Percentiles rank a stretch among this genome's conserved stretches.
Conservation (phyloP, 2,113 vertebrate species). For the Laterallus jamaicensis region DNA sequence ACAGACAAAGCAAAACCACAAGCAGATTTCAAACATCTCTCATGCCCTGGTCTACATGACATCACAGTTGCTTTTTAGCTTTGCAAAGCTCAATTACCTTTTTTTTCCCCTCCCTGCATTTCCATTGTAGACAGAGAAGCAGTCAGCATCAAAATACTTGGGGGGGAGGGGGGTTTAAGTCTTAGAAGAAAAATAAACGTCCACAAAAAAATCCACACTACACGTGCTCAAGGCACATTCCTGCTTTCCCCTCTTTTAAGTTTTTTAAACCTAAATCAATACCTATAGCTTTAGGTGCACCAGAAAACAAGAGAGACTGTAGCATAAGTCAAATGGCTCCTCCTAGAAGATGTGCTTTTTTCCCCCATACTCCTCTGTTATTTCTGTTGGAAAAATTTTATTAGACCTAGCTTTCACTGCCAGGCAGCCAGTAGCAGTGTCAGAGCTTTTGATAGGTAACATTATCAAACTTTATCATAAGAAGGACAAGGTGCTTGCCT, state of each 20-base stretch:
- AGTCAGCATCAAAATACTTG: neutral
- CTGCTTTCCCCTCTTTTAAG: neutral
- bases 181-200: neutral
- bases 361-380: neutral
- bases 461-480: neutral
- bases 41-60: neutral
- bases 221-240: neutral
- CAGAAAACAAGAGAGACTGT: neutral
- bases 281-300: neutral
- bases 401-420: neutral
- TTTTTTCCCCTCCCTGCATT: neutral
- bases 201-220: neutral
- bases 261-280: neutral
- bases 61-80: neutral
- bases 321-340: too few species aligned
- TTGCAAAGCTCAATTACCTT: neutral
- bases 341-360: too few species aligned
- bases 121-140: neutral
- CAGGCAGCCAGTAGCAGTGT: neutral
- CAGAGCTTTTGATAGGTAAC: neutral
- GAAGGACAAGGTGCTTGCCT: neutral
- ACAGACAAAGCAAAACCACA: neutral
- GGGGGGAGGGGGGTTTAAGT: accelerated
- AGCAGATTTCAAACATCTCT: neutral
- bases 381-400: neutral